Conservation (phyloP, 2,113 vertebrate genomes). For the Otis tarda region DNA sequence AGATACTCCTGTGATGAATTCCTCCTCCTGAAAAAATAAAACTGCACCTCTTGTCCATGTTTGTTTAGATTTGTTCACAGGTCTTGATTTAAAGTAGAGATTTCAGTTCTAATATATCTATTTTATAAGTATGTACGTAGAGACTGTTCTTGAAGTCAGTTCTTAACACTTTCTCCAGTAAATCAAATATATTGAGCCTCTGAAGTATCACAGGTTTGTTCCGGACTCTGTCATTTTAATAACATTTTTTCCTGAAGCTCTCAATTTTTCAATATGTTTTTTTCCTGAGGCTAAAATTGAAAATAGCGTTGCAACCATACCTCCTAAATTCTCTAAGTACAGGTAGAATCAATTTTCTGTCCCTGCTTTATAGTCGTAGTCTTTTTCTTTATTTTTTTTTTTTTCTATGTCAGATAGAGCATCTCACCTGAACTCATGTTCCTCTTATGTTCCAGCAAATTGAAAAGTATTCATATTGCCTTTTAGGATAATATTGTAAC, state of each 20-base stretch:
- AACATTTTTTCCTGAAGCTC: not conserved
- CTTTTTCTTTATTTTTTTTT: not conserved
- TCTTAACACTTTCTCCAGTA: not conserved
- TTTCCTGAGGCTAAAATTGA: not conserved
- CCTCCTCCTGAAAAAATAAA: not conserved
- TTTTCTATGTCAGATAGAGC: fast-evolving
- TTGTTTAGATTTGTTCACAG: not conserved
- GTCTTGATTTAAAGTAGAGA: not conserved
- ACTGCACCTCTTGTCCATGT: not conserved
- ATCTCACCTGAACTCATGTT: not conserved
- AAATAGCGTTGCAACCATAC: not conserved
- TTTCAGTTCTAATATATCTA: not conserved
- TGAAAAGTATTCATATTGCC: not conserved
- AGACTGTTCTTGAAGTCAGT: not conserved
- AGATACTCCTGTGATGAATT: not conserved
- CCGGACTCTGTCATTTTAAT: not conserved
- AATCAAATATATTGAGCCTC: not conserved
- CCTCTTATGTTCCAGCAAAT: not conserved
- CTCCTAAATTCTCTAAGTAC: not conserved
- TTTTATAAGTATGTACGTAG: not conserved
- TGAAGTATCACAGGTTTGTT: not conserved
- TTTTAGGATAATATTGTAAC: not conserved
- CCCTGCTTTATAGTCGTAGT: not conserved
- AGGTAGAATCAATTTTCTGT: not conserved
- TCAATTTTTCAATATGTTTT: not conserved